Evolutionary conservation across 2,888 invertebrate species (phyloP).

Genomic region (Orthosia gothica): DNA sequence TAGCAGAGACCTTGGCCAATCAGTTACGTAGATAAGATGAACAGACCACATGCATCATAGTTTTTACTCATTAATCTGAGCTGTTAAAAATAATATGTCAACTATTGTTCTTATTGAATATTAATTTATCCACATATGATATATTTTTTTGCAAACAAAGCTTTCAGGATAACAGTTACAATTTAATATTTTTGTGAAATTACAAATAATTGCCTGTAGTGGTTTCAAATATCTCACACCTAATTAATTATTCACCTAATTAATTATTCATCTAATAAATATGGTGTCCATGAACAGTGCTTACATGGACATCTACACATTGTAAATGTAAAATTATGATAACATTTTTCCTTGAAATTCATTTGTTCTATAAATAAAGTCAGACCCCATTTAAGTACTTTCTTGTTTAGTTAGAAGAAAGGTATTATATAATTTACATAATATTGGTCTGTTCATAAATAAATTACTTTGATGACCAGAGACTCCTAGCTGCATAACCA

Average conservation of each 20-base stretch:
- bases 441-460: neutral
- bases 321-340: slow-evolving; percentile 17
- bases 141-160: neutral
- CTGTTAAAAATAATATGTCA: neutral
- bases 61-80: neutral
- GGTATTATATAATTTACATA: neutral
- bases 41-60: neutral
- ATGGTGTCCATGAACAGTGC: neutral
- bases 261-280: neutral
- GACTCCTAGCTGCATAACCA: slow-evolving; percentile 53
- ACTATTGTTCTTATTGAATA: neutral
- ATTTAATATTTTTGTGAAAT: neutral
- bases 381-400: neutral
- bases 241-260: neutral
- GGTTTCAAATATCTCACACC: neutral
- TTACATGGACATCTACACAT: neutral
- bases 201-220: slow-evolving; percentile 13
- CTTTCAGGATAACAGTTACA: neutral
- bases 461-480: neutral
- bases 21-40: neutral
- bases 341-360: slow-evolving; percentile 42
- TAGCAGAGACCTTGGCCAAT: neutral
- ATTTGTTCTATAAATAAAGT: slow-evolving; percentile 31
- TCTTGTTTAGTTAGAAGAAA: neutral
- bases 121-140: too few species aligned